Evolutionary conservation across 2,797 vertebrate species (phyloP).

Genomic region (Heliangelus exortis): DNA sequence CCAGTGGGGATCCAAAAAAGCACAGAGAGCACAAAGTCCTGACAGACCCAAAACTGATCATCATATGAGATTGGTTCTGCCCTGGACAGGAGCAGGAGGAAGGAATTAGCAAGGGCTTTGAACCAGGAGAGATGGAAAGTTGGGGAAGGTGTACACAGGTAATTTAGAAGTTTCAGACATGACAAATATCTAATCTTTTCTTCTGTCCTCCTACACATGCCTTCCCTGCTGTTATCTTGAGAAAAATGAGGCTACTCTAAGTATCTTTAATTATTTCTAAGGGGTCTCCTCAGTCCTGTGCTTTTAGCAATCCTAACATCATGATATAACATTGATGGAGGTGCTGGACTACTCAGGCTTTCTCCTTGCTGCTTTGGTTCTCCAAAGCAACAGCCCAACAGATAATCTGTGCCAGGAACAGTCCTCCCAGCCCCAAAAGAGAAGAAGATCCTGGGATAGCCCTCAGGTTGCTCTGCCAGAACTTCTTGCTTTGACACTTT

Average conservation of each 20-base stretch:
- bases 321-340: neutral
- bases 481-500: neutral
- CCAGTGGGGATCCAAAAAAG: neutral
- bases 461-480: neutral
- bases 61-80: neutral
- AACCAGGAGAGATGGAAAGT: neutral
- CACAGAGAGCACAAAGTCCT: neutral
- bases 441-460: neutral
- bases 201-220: neutral
- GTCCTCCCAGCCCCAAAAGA: neutral
- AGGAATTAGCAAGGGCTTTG: neutral
- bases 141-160: neutral
- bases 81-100: neutral
- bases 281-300: neutral
- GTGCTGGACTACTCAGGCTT: neutral
- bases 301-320: neutral
- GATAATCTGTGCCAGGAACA: neutral
- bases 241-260: neutral
- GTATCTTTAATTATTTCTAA: neutral
- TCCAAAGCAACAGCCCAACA: neutral
- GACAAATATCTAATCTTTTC: neutral
- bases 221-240: neutral
- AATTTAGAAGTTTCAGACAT: neutral
- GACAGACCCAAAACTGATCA: accelerated
- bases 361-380: neutral